Percentiles rank a stretch among this genome's conserved stretches.
These are phyloP conservation scores for Epizoanthus fatuus DNA, from an alignment of 92 coral and sea anemone genomes.

Conservation along the genomic window DNA sequence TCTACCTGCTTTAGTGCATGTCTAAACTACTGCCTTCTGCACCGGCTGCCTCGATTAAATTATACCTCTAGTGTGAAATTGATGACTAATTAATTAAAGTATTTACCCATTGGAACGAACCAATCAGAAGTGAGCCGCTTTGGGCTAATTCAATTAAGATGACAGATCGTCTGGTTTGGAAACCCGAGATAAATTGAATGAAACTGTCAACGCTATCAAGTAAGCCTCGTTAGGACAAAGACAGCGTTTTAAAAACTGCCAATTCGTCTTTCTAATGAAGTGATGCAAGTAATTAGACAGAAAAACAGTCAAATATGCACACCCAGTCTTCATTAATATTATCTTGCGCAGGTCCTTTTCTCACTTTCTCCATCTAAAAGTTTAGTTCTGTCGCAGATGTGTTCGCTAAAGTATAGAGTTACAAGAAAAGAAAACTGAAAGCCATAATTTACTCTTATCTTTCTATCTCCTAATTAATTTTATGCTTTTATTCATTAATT, in stretches of 20 bases:
- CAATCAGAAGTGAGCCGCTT: constrained; percentile 76
- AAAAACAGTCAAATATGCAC: constrained; percentile 66
- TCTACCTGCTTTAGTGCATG: background rate
- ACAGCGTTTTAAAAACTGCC: constrained; percentile 93
- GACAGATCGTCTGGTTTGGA: constrained; percentile 87
- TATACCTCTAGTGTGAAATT: constrained; percentile 93
- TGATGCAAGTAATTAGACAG: constrained; percentile 64
- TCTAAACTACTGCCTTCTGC: too few relatives aligned
- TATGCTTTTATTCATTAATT: constrained; percentile 55
- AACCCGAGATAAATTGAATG: constrained; percentile 82
- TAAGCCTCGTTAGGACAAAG: constrained; percentile 96
- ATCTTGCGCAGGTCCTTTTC: background rate
- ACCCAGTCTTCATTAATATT: background rate
- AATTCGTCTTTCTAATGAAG: constrained; percentile 80
- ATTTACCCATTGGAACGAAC: constrained; percentile 79
- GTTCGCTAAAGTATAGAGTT: constrained; percentile 33
- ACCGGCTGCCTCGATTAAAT: constrained; percentile 93
- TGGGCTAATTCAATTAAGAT: constrained; percentile 90
- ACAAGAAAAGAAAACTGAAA: constrained; percentile 18
- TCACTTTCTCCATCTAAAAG: background rate
- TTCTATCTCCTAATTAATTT: constrained; percentile 88
- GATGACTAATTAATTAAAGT: constrained; percentile 99
- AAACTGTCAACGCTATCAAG: constrained; percentile 93
- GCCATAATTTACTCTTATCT: constrained; percentile 38
- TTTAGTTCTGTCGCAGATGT: constrained; percentile 1